Base-by-base conservation (phyloP, 1,140 invertebrate genomes). In the Aricia agestis region DNA sequence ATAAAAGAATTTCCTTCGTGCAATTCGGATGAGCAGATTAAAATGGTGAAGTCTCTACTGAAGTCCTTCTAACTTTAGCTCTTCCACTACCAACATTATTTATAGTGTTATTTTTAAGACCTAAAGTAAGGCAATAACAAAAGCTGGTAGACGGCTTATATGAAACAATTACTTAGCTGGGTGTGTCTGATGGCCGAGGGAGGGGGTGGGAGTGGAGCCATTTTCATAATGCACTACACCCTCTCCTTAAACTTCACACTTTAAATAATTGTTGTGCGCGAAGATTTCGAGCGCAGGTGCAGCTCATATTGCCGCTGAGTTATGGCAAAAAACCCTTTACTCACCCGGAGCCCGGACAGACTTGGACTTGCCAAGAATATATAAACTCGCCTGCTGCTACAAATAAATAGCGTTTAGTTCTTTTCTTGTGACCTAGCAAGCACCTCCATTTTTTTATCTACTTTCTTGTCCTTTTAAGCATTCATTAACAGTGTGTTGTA, bases 161-260 rank as follows among this genome's bases (percentile, higher is more conserved):
- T 80, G 76, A 82, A 83, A 85, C 83, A 85, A 85, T 85, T 84
- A 85, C 83, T 85, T 84, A 85, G 76, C 68, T 58, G 74, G 82
- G 77, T 72, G 76, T 76, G 69, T 65, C 69, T 59, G 65, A 31
- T 57, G 68, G 72, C 42, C 67, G 71, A 72, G 36, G 41, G 66
- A 7, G 67, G 63, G 36, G 61, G 73, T 73, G 52, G 73, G 73
- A 65, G 66, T 69, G 71, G 77, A 76, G 79, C 82, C 79, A 84
- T 85, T 85, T 83, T 83, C 83, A 85, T 85, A 85, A 85, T 85
- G 82, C 83, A 85, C 76, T 71, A 59, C 68, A 19, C 59, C 59
- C 59, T 66, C 74, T 77, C 77, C 78, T 83, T 82, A 82, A 85
- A 85, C 77, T 85, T 85, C 77, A 81, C 76, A 83, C 82, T 85